Evolutionary conservation across 2,113 vertebrate genomes (phyloP).

Genomic region (Oncorhynchus keta): DNA sequence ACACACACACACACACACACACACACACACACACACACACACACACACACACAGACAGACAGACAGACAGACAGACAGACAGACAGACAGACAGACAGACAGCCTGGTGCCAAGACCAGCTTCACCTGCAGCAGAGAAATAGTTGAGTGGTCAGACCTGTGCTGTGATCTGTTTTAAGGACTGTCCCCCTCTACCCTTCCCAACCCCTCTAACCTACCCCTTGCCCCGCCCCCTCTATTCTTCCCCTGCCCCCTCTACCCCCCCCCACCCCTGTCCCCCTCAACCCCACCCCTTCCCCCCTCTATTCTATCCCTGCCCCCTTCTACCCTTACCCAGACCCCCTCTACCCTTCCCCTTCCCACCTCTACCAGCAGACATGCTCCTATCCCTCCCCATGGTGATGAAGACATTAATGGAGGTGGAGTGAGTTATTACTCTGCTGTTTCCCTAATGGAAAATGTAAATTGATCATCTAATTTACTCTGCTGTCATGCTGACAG

Average conservation of each 20-base stretch:
- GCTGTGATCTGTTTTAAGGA: conserved; percentile 34
- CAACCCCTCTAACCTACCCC: too few species aligned
- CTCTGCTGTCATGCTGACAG: conserved; percentile 71
- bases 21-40: conserved; percentile 18
- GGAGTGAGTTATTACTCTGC: conserved; percentile 77
- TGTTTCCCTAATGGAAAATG: conserved; percentile 83
- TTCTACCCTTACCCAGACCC: conserved; percentile 8
- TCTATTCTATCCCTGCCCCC: conserved; percentile 31
- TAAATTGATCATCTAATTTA: conserved; percentile 90
- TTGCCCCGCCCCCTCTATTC: too few species aligned
- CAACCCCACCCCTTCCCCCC: conserved; percentile 18
- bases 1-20: too few species aligned
- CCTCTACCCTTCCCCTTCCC: too few species aligned
- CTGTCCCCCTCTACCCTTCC: conserved; percentile 2
- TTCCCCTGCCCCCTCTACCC: too few species aligned
- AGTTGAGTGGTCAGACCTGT: conserved; percentile 13
- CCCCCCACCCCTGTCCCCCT: background rate
- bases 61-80: too few species aligned
- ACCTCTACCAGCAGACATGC: too few species aligned
- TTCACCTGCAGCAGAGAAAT: background rate
- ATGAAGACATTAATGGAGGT: conserved; percentile 89
- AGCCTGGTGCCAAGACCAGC: background rate
- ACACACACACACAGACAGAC: background rate
- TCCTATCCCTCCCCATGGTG: conserved; percentile 54
- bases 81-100: too few species aligned